Conservation (phyloP, 2,888 invertebrate genomes). For the Microplitis manilae region DNA sequence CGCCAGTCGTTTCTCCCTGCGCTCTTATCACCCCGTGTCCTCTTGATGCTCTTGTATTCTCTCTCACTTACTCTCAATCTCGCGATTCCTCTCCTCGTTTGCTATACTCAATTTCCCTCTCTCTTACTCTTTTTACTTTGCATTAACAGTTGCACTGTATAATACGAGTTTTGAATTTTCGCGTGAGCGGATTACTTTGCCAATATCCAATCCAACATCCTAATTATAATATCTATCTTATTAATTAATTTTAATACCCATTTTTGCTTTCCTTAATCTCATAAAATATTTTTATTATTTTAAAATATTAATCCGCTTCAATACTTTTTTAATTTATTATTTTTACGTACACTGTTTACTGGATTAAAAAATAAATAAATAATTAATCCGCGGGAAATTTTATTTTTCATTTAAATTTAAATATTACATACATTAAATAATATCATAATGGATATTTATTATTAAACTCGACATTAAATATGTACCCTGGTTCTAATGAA, state of each 20-base stretch:
- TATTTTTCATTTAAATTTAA: background rate
- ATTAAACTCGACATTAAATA: background rate
- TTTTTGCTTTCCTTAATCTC: background rate
- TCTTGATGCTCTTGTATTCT: background rate
- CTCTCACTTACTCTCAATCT: constrained; percentile 32
- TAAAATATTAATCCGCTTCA: background rate
- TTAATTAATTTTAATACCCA: background rate
- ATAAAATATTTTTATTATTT: background rate
- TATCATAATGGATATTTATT: background rate
- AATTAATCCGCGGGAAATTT: background rate
- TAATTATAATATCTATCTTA: constrained; percentile 15
- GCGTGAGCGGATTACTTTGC: constrained; percentile 14
- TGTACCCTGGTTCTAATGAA: background rate
- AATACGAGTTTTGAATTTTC: background rate
- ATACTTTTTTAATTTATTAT: background rate
- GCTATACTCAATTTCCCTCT: constrained; percentile 15
- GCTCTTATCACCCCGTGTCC: background rate
- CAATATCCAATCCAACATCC: constrained; percentile 12
- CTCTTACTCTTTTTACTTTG: constrained; percentile 20
- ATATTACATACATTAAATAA: background rate
- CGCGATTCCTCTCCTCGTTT: constrained; percentile 28
- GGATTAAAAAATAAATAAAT: background rate
- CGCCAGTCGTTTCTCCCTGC: constrained; percentile 48
- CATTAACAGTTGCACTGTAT: background rate
- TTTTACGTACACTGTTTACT: background rate